Evolutionary conservation across 92 coral and sea anemone species (phyloP), one percentile per base, ranked within the genome.

Genomic region (Pocillopora meandrina): DNA sequence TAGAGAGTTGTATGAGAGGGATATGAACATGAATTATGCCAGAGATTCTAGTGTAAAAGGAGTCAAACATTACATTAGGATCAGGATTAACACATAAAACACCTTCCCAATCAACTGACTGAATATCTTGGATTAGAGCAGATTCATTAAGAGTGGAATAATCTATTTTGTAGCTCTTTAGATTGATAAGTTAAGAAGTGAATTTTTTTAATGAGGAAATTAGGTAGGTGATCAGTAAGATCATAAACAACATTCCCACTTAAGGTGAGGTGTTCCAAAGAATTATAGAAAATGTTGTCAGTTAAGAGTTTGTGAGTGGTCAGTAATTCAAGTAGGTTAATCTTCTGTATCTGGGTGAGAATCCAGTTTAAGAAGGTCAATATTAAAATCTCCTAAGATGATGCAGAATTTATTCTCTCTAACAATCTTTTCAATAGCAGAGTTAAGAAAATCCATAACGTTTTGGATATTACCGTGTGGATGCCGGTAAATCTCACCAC

Each of bases 121-220:
- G 82, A 19, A 90, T 57, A 10, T 90, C 91, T n/a, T 87, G 34
- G 15, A 83, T 58, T 35, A 90, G 76, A 67, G 34, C 72, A 79
- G 75, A 21, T 65, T 87, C 87, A 71, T 82, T 31, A 31, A 87
- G 49, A n/a, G 63, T 73, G 57, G 87, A 87, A 65, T 87, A 87
- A 64, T 79, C 83, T 26, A 83, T 74, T 63, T 72, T 87, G 52
- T 42, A 42, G 52, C 4, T 42, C 52, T 42, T 42, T 3, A 42
- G 5, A 42, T 42, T 42, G 8, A 3, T 42, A 42, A 7, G 52
- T 7, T 3, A 42, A 42, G 7, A 42, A 42, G 52, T 3, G 52
- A 3, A 42, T 42, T 42, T 42, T 42, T 42, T 42, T 3, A 42
- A 42, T 7, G 52, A 42, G 52, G 52, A 42, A 42, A 42, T 7